A percentile compares a stretch with the other conserved stretches of the same genome.
Conservation (phyloP, 2,888 invertebrate genomes). For the Gibbula magus region DNA sequence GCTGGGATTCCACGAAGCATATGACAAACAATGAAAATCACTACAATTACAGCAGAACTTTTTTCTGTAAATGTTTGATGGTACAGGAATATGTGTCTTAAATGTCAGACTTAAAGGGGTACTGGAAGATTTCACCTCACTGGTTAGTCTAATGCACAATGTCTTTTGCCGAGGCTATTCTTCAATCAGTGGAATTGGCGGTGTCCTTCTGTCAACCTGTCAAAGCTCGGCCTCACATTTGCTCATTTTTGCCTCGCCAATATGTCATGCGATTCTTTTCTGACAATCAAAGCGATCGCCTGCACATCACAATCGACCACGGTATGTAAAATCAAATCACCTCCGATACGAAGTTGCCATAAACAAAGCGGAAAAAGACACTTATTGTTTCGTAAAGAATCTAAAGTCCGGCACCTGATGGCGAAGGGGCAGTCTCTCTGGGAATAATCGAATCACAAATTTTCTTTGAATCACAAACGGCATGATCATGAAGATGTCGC, state of each 20-base stretch:
- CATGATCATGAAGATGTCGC: background rate
- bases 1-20: too few species aligned
- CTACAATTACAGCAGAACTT: too few species aligned
- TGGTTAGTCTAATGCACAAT: too few species aligned
- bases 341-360: background rate
- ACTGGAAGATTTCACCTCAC: too few species aligned
- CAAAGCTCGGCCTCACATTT: background rate
- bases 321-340: conserved; percentile 1
- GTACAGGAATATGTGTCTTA: too few species aligned
- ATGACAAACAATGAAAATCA: too few species aligned
- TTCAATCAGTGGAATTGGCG: background rate
- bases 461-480: background rate
- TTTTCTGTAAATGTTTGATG: too few species aligned
- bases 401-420: background rate
- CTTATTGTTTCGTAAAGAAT: background rate
- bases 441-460: background rate
- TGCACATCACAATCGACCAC: background rate
- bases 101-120: too few species aligned
- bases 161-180: background rate
- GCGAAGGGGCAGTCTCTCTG: background rate
- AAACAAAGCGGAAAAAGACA: background rate
- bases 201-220: background rate
- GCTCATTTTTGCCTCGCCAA: background rate
- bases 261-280: background rate
- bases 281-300: background rate